A percentile compares a stretch with the other conserved stretches of the same genome.
phyloP scores from a whole-genome alignment of 2,113 vertebrate genomes.

The Alouatta palliata region DNA sequence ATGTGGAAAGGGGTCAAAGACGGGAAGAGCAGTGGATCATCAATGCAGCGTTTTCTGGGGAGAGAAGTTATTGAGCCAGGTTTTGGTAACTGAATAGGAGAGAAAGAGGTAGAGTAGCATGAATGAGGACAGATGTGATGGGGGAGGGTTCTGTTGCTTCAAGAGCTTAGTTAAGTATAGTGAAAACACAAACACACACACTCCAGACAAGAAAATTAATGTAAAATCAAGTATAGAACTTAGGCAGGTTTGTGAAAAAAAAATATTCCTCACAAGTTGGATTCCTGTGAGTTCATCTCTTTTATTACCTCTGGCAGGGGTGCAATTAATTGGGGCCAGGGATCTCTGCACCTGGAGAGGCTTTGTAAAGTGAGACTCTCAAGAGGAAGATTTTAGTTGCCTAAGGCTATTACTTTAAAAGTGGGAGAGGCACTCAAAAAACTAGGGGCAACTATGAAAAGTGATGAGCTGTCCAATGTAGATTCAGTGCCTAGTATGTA shows the following conservation, averaged over 20 bases:
- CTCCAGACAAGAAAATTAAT: background rate
- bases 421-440: background rate
- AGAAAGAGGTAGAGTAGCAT: background rate
- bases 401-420: background rate
- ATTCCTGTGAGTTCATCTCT: background rate
- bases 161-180: background rate
- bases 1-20: background rate
- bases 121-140: background rate
- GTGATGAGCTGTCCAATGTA: fast-evolving
- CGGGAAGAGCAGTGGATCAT: background rate
- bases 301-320: background rate
- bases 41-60: background rate
- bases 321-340: background rate
- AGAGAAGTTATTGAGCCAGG: background rate
- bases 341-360: background rate
- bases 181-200: background rate
- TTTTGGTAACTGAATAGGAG: background rate
- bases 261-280: background rate
- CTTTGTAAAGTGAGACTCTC: background rate
- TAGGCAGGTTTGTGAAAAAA: background rate
- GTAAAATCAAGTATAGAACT: background rate
- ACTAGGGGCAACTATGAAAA: background rate
- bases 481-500: background rate
- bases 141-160: background rate
- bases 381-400: background rate